These are phyloP conservation scores for Vireo altiloquus DNA, from an alignment of 2,113 vertebrate species.

Conservation along the genomic window DNA sequence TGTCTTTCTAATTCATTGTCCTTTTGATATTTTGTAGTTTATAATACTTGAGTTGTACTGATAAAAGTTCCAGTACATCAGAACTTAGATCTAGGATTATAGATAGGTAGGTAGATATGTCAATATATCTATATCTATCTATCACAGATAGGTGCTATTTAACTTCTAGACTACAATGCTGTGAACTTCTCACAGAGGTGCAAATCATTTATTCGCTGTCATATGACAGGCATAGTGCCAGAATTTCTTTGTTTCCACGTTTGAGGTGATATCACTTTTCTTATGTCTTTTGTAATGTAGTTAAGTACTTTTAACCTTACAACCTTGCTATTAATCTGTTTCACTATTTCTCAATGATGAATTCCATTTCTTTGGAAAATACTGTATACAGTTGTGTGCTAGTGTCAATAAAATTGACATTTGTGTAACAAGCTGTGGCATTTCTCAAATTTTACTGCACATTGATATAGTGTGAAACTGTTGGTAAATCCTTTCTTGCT, in stretches of 20 bases:
- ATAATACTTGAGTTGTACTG: slow-evolving; percentile 7
- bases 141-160: slow-evolving; percentile 36
- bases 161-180: slow-evolving; percentile 24
- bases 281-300: slow-evolving; percentile 70
- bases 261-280: slow-evolving; percentile 59
- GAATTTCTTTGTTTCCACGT: slow-evolving; percentile 67
- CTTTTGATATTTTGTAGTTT: slow-evolving; percentile 19
- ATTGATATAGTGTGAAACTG: slow-evolving; percentile 61
- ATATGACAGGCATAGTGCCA: slow-evolving; percentile 62
- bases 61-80: background rate
- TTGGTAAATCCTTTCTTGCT: slow-evolving; percentile 49
- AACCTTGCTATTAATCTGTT: slow-evolving; percentile 65
- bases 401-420: slow-evolving; percentile 90
- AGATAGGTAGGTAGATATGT: background rate
- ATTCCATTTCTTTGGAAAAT: slow-evolving; percentile 72
- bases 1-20: background rate
- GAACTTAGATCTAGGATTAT: background rate
- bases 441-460: slow-evolving; percentile 75
- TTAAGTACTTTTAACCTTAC: slow-evolving; percentile 64
- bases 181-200: slow-evolving; percentile 55
- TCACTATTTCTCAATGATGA: slow-evolving; percentile 70
- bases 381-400: slow-evolving; percentile 85
- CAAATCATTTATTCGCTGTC: slow-evolving; percentile 47
- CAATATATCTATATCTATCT: background rate
- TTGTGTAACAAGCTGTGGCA: slow-evolving; percentile 80